Conservation (phyloP, 1,140 invertebrate species). For the Eupeodes corollae region DNA sequence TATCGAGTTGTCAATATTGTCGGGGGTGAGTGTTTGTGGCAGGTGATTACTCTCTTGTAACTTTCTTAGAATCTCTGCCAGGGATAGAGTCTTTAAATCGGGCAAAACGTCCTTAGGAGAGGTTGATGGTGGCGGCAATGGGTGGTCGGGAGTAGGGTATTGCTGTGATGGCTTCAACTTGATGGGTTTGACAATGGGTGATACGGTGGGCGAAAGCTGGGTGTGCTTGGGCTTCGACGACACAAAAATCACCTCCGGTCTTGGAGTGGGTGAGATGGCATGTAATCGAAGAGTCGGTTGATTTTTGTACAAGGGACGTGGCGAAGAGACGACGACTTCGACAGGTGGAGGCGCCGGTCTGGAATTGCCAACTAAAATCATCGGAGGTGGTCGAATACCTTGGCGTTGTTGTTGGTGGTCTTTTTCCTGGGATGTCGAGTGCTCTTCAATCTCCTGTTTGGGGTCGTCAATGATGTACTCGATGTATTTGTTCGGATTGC, state of each 20-base stretch:
- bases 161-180: constrained; percentile 25
- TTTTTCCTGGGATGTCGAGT: constrained; percentile 18
- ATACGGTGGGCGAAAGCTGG: constrained; percentile 2
- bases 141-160: constrained; percentile 9
- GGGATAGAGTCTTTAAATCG: constrained; percentile 31
- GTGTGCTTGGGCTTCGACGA: constrained; percentile 1
- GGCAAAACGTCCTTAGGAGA: constrained; percentile 17
- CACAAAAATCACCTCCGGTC: neutral
- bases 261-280: neutral
- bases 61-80: constrained; percentile 46
- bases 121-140: constrained; percentile 2
- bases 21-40: constrained; percentile 57
- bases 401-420: constrained; percentile 13
- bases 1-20: constrained; percentile 67
- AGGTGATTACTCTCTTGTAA: constrained; percentile 59
- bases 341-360: too few species aligned
- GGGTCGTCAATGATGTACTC: constrained; percentile 31
- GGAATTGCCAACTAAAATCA: too few species aligned
- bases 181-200: constrained; percentile 14
- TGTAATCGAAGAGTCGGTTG: constrained; percentile 8
- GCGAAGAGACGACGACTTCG: neutral
- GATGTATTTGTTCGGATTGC: constrained; percentile 18
- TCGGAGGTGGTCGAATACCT: neutral
- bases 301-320: constrained; percentile 5
- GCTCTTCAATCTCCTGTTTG: constrained; percentile 8